A percentile compares a stretch with the other conserved stretches of the same genome.
Conservation (phyloP, 2,113 vertebrate genomes). For the Neolamprologus sp. region DNA sequence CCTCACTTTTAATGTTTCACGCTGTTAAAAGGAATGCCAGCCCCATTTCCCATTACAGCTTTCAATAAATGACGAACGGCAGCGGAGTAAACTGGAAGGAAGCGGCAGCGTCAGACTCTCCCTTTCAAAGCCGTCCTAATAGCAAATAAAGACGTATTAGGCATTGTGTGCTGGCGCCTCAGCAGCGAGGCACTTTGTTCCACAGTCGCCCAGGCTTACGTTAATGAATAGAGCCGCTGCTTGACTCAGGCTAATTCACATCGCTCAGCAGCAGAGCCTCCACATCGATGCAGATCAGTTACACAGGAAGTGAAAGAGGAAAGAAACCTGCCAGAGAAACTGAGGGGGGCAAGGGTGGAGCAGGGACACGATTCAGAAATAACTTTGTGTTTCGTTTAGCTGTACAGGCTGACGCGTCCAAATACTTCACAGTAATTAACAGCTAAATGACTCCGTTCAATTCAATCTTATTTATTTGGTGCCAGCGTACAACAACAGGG, state of each 20-base stretch:
- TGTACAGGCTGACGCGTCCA: neutral
- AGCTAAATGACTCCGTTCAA: neutral
- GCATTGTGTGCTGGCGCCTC: conserved; percentile 47
- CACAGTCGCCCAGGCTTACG: conserved; percentile 60
- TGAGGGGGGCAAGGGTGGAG: neutral
- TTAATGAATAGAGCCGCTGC: conserved; percentile 64
- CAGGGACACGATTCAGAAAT: neutral
- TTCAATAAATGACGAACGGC: conserved; percentile 75
- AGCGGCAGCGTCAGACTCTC: conserved; percentile 13
- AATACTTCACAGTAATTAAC: neutral
- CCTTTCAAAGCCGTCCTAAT: conserved; percentile 60
- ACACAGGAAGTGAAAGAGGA: conserved; percentile 31
- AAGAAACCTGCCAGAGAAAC: neutral
- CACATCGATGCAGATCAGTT: conserved; percentile 63
- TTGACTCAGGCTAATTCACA: conserved; percentile 60
- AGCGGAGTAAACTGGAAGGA: conserved; percentile 31
- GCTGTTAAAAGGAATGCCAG: conserved; percentile 57
- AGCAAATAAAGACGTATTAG: conserved; percentile 72
- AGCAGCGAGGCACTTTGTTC: conserved; percentile 66
- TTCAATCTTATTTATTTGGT: neutral
- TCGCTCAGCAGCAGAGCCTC: conserved; percentile 49
- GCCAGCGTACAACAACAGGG: neutral
- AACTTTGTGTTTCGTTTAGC: neutral
- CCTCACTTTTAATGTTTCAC: conserved; percentile 66
- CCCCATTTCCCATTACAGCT: conserved; percentile 59